Evolutionary conservation across 2,888 invertebrate genomes (phyloP).

Genomic region (Platynereis dumerilii): DNA sequence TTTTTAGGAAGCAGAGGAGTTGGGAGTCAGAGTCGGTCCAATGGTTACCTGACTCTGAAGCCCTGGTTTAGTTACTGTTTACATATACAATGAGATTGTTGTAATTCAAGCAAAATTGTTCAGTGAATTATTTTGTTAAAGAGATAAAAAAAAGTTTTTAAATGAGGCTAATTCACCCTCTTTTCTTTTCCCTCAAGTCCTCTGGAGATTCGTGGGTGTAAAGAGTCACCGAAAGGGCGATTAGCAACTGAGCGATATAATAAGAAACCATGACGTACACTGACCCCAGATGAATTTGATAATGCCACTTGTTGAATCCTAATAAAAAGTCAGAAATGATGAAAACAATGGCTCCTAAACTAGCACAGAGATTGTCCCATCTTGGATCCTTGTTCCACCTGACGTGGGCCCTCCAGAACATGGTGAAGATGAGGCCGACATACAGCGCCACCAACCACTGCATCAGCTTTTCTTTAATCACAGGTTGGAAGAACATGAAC

Average conservation of each 20-base stretch:
- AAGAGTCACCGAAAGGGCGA: constrained; percentile 31
- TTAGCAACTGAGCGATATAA: constrained; percentile 44
- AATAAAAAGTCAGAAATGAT: constrained; percentile 46
- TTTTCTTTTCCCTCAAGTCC: no score
- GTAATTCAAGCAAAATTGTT: no score
- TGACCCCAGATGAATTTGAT: constrained; percentile 37
- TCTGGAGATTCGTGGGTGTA: no score
- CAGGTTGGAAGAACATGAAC: constrained; percentile 31
- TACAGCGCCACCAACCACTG: constrained; percentile 38
- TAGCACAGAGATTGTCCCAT: constrained; percentile 35
- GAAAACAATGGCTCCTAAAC: constrained; percentile 44
- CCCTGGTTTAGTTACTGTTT: no score
- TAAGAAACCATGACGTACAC: constrained; percentile 45
- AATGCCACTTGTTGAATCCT: constrained; percentile 45
- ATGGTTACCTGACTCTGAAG: no score
- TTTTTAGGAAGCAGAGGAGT: no score
- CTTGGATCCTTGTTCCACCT: constrained; percentile 39
- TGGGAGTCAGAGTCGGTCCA: no score
- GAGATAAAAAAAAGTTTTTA: no score
- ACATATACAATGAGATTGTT: no score
- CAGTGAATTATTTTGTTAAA: no score
- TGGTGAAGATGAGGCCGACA: constrained; percentile 39
- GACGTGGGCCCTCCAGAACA: constrained; percentile 44
- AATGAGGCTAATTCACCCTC: no score
- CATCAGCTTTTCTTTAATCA: background rate